phyloP scores from a whole-genome alignment of 2,113 vertebrate genomes.

The Anguilla japonica region DNA sequence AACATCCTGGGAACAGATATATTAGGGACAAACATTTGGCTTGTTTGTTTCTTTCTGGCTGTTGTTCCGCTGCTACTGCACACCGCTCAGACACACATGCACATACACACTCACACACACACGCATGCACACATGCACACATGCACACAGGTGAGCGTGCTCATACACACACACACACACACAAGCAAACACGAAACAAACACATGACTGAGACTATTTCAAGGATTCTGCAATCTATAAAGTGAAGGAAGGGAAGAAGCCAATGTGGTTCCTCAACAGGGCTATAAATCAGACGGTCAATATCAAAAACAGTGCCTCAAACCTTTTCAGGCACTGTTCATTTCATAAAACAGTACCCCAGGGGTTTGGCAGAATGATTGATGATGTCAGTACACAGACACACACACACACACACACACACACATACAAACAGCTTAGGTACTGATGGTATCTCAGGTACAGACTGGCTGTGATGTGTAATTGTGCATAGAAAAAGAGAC shows the following conservation, averaged over 20 bases:
- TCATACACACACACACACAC: not conserved
- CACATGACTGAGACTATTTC: slow-evolving; percentile 41
- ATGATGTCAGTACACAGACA: not conserved
- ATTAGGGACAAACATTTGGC: not conserved
- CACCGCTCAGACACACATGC: not conserved
- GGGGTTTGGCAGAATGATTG: not conserved
- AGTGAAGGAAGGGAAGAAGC: slow-evolving; percentile 15
- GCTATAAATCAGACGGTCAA: slow-evolving; percentile 29
- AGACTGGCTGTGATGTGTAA: not conserved
- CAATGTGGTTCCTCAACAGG: slow-evolving; percentile 17
- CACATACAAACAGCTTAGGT: not conserved
- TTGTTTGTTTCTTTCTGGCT: slow-evolving; percentile 7
- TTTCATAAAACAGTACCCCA: not conserved
- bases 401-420: not conserved
- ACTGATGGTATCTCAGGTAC: not conserved
- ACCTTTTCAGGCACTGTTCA: not conserved
- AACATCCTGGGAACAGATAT: slow-evolving; percentile 11
- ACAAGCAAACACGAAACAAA: slow-evolving; percentile 29
- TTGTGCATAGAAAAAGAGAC: not conserved
- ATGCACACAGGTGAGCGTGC: not conserved
- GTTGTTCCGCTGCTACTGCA: not conserved
- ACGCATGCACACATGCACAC: not conserved
- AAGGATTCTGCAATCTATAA: slow-evolving; percentile 32
- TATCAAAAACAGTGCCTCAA: slow-evolving; percentile 1
- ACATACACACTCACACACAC: not conserved